Evolutionary conservation across 92 coral and sea anemone genomes (phyloP).

Genomic region (Phenganax stokvisi): DNA sequence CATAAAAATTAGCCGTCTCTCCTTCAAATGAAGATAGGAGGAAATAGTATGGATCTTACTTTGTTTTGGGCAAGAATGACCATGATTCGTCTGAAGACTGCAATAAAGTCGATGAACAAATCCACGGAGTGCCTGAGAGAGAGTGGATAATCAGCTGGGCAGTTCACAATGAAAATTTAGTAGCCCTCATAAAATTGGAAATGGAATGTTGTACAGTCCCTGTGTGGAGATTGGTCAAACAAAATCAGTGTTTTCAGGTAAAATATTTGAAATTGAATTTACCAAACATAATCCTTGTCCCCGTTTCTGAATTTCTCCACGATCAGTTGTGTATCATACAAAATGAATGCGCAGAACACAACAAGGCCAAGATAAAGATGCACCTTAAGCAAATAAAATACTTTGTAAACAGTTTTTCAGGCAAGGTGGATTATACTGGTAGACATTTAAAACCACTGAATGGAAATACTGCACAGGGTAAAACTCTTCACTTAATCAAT

Average conservation of each 20-base stretch:
- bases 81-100: conserved; percentile 93
- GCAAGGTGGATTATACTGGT: too few relatives aligned
- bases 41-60: conserved; percentile 35
- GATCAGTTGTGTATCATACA: conserved; percentile 95
- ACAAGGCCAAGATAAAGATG: conserved; percentile 88
- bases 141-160: neutral
- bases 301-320: conserved; percentile 83
- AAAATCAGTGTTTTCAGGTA: too few relatives aligned
- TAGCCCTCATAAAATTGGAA: too few relatives aligned
- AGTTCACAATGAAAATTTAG: too few relatives aligned
- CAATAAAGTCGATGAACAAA: conserved; percentile 89
- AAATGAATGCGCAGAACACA: conserved; percentile 81
- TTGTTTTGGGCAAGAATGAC: conserved; percentile 93
- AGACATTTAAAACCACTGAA: too few relatives aligned
- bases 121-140: conserved; percentile 78
- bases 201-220: too few relatives aligned
- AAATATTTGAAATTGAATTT: neutral
- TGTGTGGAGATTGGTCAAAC: too few relatives aligned
- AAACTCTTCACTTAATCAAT: neutral
- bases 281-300: conserved; percentile 94
- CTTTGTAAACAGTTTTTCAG: neutral
- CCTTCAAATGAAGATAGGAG: neutral
- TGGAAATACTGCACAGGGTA: too few relatives aligned
- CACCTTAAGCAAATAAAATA: conserved; percentile 41
- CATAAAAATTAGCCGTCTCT: neutral